Base-by-base conservation (phyloP, 2,113 vertebrate species). In the Hepsetus odoe region DNA sequence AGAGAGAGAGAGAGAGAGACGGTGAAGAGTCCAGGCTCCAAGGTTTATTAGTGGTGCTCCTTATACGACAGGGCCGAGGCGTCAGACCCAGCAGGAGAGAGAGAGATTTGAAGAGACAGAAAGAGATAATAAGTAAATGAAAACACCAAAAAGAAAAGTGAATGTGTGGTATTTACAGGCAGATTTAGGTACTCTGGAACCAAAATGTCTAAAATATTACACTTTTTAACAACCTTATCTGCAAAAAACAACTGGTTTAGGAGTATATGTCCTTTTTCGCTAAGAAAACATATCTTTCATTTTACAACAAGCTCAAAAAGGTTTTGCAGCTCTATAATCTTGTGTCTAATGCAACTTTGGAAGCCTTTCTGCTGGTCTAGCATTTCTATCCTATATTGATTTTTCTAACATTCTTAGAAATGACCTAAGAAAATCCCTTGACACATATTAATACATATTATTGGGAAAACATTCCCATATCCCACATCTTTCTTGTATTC, bases 1-100 rank as follows among this genome's bases (percentile, higher is more conserved):
- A 79, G 76, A 78, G 81, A 75, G 85, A 85, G 82, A 81, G 86
- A 88, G 55, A 74, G 72, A 77, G 86, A 85, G 86, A 86, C 84
- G 72, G 80, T 86, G 89, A 84, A 81, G 87, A 89, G 87, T 86
- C 74, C 86, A 86, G 91, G 90, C 91, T 90, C 90, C 90, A 85
- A 78, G 82, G 84, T 91, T 90, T 92, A 92, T 92, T 92, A 92
- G 84, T 72, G 32, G 81, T 73, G 85, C 82, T 86, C 85, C 87
- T 88, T 86, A 85, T 89, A 90, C 77, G 86, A 83, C 84, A 90
- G 84, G 85, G 81, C 86, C 72, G 78, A 86, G 90, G 89, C 90
- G 88, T 91, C 90, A 88, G 86, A 81, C 88, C 38, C 86, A 82
- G 87, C 61, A 82, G 88, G 77, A 75, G 79, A 67, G 70, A 67